These are phyloP conservation scores for Thamnophis sirtalis DNA, from an alignment of 2,113 vertebrate genomes.

Conservation along the genomic window DNA sequence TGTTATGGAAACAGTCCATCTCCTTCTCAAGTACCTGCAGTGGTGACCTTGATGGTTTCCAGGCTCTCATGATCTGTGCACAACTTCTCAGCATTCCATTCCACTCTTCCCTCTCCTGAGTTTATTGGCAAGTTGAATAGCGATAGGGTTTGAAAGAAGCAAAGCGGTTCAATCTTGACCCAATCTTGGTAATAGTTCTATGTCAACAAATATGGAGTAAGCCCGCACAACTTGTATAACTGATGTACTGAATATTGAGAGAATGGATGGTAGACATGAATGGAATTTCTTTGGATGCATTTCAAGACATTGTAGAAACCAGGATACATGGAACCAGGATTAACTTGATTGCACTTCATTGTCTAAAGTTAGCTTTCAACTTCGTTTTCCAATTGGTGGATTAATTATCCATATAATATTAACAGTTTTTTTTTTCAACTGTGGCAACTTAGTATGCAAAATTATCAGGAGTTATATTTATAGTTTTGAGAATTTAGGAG, in stretches of 20 bases:
- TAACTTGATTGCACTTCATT: background rate
- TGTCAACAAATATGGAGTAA: background rate
- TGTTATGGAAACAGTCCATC: no score
- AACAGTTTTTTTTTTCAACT: background rate
- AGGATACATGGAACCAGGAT: background rate
- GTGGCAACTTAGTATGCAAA: background rate
- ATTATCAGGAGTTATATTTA: background rate
- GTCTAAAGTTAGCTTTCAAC: background rate
- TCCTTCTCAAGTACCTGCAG: no score
- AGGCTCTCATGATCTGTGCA: no score
- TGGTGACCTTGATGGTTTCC: no score
- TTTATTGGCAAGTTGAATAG: no score
- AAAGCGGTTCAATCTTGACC: no score
- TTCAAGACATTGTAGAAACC: background rate
- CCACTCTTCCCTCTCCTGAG: no score
- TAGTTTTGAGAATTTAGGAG: background rate
- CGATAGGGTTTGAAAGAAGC: no score
- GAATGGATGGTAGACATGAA: background rate
- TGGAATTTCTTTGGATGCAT: background rate
- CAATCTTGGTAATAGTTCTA: background rate
- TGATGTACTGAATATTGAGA: background rate
- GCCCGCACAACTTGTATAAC: background rate
- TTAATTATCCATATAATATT: background rate
- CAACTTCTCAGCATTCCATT: no score
- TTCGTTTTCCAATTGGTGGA: background rate